Evolutionary conservation across 2,888 invertebrate genomes (phyloP), one percentile per base, ranked within the genome.

Genomic region (Oscheius sp.): DNA sequence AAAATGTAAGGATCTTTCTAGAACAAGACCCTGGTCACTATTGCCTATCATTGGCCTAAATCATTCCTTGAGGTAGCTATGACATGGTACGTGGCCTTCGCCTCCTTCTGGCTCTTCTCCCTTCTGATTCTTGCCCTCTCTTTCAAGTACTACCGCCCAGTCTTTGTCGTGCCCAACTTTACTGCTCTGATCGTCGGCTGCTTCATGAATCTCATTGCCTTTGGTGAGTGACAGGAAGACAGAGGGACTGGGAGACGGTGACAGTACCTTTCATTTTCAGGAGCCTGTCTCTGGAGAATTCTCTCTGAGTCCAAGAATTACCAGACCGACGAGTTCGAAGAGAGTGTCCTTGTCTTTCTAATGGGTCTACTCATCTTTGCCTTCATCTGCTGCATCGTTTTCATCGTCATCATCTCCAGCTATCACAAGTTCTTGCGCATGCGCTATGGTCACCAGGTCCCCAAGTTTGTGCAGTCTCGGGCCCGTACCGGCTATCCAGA

Each of bases 121-220:
- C 76, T 85, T 42, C 75, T 85, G 29, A 82, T 83, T 47, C 77
- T 83, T 1, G 81, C 79, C 13, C 70, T 85, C 10, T 85, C 85
- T 1, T 85, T 85, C 80, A 84, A 84, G 72, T 85, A 85, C 73
- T 85, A 85, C 72, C 84, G 85, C 4, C 85, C 85, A 1, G 84
- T 85, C 4, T 84, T 85, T 70, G 84, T 85, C 33, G 72, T 85
- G 70, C 85, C 85, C 2, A 85, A 85, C 58, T 84, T 84, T 74
- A 84, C 83, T 1, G 84, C 84, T 10, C 77, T 85, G 1, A 70
- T 85, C 35, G 78, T 83, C 21, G 85, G 85, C 37, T 73, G 79
- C 1, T 79, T 85, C 74, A 83, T 85, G 83, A 81, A 84, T 74
- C 66, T 82, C 7, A 75, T 85, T 42, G 85, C 78, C 29, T 85